Evolutionary conservation across 2,797 vertebrate species (phyloP).

Genomic region (Danio aesculapii): DNA sequence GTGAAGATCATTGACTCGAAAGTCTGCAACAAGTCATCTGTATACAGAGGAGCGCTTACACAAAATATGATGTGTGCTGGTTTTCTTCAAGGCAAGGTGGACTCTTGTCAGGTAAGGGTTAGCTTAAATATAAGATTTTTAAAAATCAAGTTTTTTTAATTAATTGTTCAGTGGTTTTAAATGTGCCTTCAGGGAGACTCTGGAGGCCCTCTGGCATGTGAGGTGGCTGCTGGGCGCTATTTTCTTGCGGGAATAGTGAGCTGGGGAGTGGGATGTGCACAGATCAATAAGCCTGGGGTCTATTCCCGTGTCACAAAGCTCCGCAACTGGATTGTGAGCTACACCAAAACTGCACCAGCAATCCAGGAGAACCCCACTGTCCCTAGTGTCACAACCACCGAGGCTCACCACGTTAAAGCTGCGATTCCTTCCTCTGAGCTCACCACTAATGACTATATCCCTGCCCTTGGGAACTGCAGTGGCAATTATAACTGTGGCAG

Average conservation of each 20-base stretch:
- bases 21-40: slow-evolving; percentile 83
- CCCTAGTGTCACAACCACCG: slow-evolving; percentile 31
- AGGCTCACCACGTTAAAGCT: background rate
- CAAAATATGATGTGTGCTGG: slow-evolving; percentile 94
- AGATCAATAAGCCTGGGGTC: slow-evolving; percentile 87
- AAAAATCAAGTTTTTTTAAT: background rate
- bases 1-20: slow-evolving; percentile 91
- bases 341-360: slow-evolving; percentile 62
- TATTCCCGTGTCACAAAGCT: slow-evolving; percentile 88
- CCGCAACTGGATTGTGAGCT: slow-evolving; percentile 86
- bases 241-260: slow-evolving; percentile 95
- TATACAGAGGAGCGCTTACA: slow-evolving; percentile 89
- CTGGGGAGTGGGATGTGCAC: slow-evolving; percentile 93
- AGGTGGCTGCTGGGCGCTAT: slow-evolving; percentile 87
- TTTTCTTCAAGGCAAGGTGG: slow-evolving; percentile 90
- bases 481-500: slow-evolving; percentile 84
- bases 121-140: background rate
- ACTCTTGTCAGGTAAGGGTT: slow-evolving; percentile 91
- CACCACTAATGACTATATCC: slow-evolving; percentile 74
- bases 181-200: slow-evolving; percentile 87
- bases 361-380: background rate
- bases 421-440: slow-evolving; percentile 34
- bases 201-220: slow-evolving; percentile 93
- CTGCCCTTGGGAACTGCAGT: slow-evolving; percentile 75
- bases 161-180: background rate